Evolutionary conservation across 2,888 invertebrate species (phyloP), one percentile per base, ranked within the genome.

Genomic region (Timema podura): DNA sequence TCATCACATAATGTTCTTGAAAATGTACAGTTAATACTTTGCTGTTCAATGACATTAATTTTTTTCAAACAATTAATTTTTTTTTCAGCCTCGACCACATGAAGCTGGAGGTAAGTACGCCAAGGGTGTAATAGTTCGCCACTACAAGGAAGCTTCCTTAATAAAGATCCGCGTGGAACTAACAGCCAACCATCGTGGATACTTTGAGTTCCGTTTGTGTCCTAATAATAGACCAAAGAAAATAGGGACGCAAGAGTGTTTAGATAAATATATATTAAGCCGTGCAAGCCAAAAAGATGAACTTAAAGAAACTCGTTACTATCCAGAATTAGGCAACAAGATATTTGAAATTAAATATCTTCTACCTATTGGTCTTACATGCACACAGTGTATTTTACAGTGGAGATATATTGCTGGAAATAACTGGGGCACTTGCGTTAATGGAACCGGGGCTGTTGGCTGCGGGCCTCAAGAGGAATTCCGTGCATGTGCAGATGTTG

Each of bases 401-500:
- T 95, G 95, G 95, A 86, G 90, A 75, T 95, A 95, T 80, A 85
- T 92, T 69, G 93, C 95, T 64, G 93, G 81, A 5, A 93, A 93
- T 78, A 92, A 92, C 78, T 93, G 93, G 93, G 92, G 92, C 45
- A 67, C 15, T 30, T 73, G 70, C 68, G 70, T 64, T 66, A 76
- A 74, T 71, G 75, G 78, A 6, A 76, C 87, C 65, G 92, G 90
- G 48, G 90, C 89, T 0, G 90, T 95, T 0, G 95, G 95, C 0
- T 95, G 95, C 78, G 95, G 95, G 0, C 91, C 91, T 0, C 95
- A 95, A 79, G 95, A 95, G 79, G 93, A 94, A 78, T 95, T 95
- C 77, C 85, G 94, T 30, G 91, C 92, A 0, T 94, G 94, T 75
- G 89, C 94, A 0, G 94, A 95, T 77, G 88, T 93, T 64, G 84